These are phyloP conservation scores for Oeneis ivallda DNA, from an alignment of 2,888 invertebrate genomes.

Conservation along the genomic window DNA sequence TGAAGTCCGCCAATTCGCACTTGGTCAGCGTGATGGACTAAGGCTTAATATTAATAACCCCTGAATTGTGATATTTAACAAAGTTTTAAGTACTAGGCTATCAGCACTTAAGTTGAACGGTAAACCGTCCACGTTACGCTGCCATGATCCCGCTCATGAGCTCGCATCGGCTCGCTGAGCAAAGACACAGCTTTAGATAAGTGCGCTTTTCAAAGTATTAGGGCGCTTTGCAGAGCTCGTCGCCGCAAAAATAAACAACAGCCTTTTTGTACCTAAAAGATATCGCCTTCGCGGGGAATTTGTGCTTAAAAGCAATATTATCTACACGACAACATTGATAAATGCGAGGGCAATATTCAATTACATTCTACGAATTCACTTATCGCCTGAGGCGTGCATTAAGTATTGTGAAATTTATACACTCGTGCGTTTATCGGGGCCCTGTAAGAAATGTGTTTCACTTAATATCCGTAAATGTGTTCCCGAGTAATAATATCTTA, in stretches of 20 bases:
- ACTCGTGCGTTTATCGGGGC: slow-evolving; percentile 30
- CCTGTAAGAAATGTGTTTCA: slow-evolving; percentile 35
- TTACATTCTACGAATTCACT: slow-evolving; percentile 36
- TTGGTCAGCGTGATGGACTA: no score
- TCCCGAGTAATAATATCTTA: slow-evolving; percentile 28
- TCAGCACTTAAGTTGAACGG: no score
- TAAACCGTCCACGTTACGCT: no score
- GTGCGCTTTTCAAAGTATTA: no score
- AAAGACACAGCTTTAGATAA: no score
- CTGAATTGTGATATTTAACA: no score
- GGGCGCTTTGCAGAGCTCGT: neutral
- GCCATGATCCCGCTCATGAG: no score
- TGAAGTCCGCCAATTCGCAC: no score
- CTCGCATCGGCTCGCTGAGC: no score
- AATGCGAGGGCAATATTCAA: slow-evolving; percentile 37
- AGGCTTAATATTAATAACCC: no score
- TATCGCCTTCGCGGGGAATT: slow-evolving; percentile 33
- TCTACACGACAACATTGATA: slow-evolving; percentile 38
- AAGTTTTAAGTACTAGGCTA: no score
- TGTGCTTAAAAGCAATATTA: slow-evolving; percentile 44
- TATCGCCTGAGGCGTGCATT: slow-evolving; percentile 36
- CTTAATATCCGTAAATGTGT: slow-evolving; percentile 36
- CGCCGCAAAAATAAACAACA: slow-evolving; percentile 13
- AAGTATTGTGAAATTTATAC: slow-evolving; percentile 38
- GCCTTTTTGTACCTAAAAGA: slow-evolving; percentile 12